Evolutionary conservation across 2,797 vertebrate genomes (phyloP), one percentile per base, ranked within the genome.

Genomic region (Sternotherus odoratus): DNA sequence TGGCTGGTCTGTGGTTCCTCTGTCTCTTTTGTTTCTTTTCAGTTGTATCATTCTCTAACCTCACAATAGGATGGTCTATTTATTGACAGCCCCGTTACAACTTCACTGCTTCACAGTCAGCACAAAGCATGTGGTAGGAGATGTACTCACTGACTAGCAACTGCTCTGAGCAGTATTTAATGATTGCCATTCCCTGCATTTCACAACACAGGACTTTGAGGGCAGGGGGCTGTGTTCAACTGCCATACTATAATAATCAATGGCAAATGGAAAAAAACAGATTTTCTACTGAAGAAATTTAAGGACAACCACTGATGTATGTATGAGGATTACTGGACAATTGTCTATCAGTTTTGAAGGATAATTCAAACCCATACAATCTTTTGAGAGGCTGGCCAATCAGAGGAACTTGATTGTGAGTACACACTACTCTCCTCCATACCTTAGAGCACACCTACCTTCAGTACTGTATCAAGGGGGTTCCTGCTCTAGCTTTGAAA

Each of bases 51-150:
- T 50, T 63, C 80, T 66, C 46, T 66, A 17, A 36, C 19, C n/a
- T 21, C 63, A 23, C 23, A 49, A 10, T 50, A 15, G 23, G 63
- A n/a, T 66, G 53, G 43, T 83, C 43, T 56, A 90, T 95, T 83
- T 79, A 50, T 85, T 81, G 24, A 69, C 63, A 36, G 19, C 19
- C 63, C 63, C 36, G 17, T 66, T 36, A 21, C n/a, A 69, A 21
- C 17, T 36, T n/a, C 63, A 23, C 63, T 36, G 5, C 17, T 19
- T 21, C n/a, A 1, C 63, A 23, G 17, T 36, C 12, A 82, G 53
- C 7, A 15, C 80, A 86, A 11, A 57, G 77, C 23, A 56, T 12
- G 24, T 50, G 90, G 50, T 79, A 6, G 36, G 7, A 8, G 7
- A 8, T 39, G 91, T 63, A 83, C 17, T 2, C 11, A 75, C 12